These are phyloP conservation scores for Erpetoichthys calabaricus DNA, from an alignment of 2,797 vertebrate species.

Conservation along the genomic window DNA sequence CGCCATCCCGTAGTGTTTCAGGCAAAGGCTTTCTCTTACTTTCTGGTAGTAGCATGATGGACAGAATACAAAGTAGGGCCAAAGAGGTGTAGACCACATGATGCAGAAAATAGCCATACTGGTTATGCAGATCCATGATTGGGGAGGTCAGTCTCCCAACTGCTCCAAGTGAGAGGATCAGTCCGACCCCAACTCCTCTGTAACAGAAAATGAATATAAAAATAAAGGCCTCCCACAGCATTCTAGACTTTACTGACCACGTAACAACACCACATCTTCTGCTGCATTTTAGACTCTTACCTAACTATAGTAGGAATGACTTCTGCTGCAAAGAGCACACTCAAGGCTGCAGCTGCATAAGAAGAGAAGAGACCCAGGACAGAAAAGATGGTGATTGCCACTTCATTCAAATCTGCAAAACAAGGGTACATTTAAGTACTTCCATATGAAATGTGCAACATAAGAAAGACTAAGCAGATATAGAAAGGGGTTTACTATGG, in stretches of 20 bases:
- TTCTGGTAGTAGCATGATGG: slow-evolving; percentile 75
- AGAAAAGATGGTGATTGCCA: slow-evolving; percentile 66
- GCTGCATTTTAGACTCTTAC: slow-evolving; percentile 28
- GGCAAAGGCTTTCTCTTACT: slow-evolving; percentile 79
- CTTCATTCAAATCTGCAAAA: slow-evolving; percentile 61
- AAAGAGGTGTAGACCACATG: slow-evolving; percentile 61
- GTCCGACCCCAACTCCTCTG: slow-evolving; percentile 63
- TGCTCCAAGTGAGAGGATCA: slow-evolving; percentile 60
- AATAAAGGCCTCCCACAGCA: too few relatives aligned
- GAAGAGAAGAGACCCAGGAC: slow-evolving; percentile 74
- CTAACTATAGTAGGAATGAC: slow-evolving; percentile 73
- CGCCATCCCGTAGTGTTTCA: slow-evolving; percentile 67
- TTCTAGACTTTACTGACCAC: too few relatives aligned
- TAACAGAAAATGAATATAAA: slow-evolving; percentile 5
- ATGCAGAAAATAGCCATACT: slow-evolving; percentile 77
- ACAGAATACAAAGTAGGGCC: slow-evolving; percentile 70
- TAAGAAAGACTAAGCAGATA: not conserved
- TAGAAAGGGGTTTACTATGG: too few relatives aligned
- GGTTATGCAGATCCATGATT: slow-evolving; percentile 71
- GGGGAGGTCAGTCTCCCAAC: slow-evolving; percentile 72
- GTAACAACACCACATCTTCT: too few relatives aligned
- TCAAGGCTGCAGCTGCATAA: slow-evolving; percentile 66
- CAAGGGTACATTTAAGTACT: too few relatives aligned
- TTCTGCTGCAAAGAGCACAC: slow-evolving; percentile 71
- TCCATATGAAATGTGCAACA: not conserved